Evolutionary conservation across 2,888 invertebrate species (phyloP).

Genomic region (Stictocephala bisonia): DNA sequence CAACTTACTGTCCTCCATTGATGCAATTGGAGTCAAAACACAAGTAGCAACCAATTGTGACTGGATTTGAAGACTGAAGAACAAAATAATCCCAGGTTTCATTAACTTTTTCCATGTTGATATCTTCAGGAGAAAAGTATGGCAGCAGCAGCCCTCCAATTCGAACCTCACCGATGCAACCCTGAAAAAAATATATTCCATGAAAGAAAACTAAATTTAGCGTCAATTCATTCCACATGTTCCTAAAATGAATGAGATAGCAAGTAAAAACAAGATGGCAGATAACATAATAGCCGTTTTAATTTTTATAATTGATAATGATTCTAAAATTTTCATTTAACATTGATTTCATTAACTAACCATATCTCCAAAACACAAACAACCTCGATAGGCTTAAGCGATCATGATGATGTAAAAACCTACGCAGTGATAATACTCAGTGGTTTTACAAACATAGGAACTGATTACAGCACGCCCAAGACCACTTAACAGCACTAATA

Average conservation of each 20-base stretch:
- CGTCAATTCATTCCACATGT: background rate
- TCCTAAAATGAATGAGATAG: background rate
- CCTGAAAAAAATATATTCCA: slow-evolving; percentile 69
- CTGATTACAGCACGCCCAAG: too few species aligned
- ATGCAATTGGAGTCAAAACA: slow-evolving; percentile 84
- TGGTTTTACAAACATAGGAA: too few species aligned
- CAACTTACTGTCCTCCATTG: slow-evolving; percentile 69
- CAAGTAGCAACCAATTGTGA: slow-evolving; percentile 72
- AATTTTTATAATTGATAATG: too few species aligned
- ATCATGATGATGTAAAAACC: too few species aligned
- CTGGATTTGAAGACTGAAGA: slow-evolving; percentile 54
- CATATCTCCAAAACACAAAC: too few species aligned
- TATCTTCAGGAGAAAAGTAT: slow-evolving; percentile 81
- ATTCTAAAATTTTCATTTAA: too few species aligned
- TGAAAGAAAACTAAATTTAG: too few species aligned
- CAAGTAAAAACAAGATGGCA: background rate
- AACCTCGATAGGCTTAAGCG: too few species aligned
- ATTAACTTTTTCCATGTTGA: slow-evolving; percentile 68
- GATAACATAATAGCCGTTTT: too few species aligned
- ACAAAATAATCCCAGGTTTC: slow-evolving; percentile 64
- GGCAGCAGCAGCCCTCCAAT: slow-evolving; percentile 86
- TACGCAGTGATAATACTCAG: too few species aligned
- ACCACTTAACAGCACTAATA: too few species aligned
- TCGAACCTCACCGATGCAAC: slow-evolving; percentile 89
- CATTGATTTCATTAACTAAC: too few species aligned